Conservation (phyloP, 2,888 invertebrate genomes). For the Melikaiella ostensackeni region DNA sequence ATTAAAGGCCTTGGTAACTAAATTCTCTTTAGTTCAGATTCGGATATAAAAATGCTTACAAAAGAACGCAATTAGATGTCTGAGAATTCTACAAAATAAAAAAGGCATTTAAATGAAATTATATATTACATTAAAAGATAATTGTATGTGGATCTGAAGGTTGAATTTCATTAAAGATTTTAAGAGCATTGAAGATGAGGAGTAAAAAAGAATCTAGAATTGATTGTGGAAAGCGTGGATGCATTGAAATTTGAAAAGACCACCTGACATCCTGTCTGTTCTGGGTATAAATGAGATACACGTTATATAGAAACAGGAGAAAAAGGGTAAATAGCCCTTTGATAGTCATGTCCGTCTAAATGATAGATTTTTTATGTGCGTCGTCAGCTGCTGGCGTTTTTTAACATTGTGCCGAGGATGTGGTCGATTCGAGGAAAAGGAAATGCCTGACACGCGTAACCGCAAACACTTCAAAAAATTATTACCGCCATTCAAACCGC, state of each 20-base stretch:
- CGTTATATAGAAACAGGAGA: neutral
- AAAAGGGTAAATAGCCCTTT: conserved; percentile 36
- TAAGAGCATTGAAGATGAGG: neutral
- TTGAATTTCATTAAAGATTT: conserved; percentile 31
- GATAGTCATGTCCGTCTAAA: conserved; percentile 22
- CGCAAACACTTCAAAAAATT: conserved; percentile 33
- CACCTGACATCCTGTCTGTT: conserved; percentile 34
- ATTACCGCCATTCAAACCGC: neutral
- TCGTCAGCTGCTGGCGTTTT: conserved; percentile 22
- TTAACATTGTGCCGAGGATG: conserved; percentile 26
- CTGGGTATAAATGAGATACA: conserved; percentile 2
- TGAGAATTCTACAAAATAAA: neutral
- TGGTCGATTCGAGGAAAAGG: conserved; percentile 31
- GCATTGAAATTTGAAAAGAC: conserved; percentile 37
- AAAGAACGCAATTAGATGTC: neutral
- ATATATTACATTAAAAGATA: neutral
- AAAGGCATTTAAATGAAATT: neutral
- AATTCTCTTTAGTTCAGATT: too few species aligned
- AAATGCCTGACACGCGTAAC: conserved; percentile 25
- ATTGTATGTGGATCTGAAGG: conserved; percentile 9
- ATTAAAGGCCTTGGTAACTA: too few species aligned
- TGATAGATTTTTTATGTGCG: conserved; percentile 17
- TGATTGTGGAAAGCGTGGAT: conserved; percentile 17
- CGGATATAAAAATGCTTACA: neutral
- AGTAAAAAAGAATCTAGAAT: conserved; percentile 15